These are phyloP conservation scores for Lordiphosa fenestrarum DNA, from an alignment of 2,888 invertebrate species.

Conservation along the genomic window DNA sequence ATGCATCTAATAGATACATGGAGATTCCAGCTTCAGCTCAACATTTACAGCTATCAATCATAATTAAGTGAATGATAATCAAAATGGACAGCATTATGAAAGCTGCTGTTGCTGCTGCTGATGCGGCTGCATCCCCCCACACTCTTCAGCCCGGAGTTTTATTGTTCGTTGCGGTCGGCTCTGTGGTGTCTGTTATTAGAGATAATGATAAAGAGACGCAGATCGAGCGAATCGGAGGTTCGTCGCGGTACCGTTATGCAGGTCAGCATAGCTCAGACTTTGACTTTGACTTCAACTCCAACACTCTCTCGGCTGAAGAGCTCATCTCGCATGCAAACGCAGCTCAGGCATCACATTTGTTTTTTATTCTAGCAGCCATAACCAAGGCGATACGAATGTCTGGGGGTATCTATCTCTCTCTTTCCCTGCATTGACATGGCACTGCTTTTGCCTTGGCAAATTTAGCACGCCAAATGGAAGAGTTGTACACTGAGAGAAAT, in stretches of 20 bases:
- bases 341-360: slow-evolving; percentile 31
- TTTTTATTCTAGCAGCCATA: not conserved
- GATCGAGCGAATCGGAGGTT: slow-evolving; percentile 49
- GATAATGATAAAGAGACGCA: slow-evolving; percentile 65
- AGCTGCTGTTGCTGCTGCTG: slow-evolving; percentile 12
- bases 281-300: not conserved
- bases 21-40: slow-evolving; percentile 24
- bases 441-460: slow-evolving; percentile 52
- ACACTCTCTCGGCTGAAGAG: slow-evolving; percentile 7
- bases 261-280: slow-evolving; percentile 43
- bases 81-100: slow-evolving; percentile 67
- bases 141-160: not conserved
- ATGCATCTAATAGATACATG: slow-evolving; percentile 55
- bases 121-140: not conserved
- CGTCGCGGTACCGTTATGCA: slow-evolving; percentile 64
- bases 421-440: slow-evolving; percentile 35
- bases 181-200: slow-evolving; percentile 50
- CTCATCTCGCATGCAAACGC: slow-evolving; percentile 68
- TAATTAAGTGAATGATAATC: slow-evolving; percentile 73
- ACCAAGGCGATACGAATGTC: slow-evolving; percentile 3
- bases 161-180: slow-evolving; percentile 19
- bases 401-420: slow-evolving; percentile 28
- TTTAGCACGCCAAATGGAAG: slow-evolving; percentile 56
- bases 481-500: slow-evolving; percentile 15
- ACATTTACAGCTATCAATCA: slow-evolving; percentile 74